Conservation (phyloP, 2,113 vertebrate genomes). For the Ardeotis arabs region DNA sequence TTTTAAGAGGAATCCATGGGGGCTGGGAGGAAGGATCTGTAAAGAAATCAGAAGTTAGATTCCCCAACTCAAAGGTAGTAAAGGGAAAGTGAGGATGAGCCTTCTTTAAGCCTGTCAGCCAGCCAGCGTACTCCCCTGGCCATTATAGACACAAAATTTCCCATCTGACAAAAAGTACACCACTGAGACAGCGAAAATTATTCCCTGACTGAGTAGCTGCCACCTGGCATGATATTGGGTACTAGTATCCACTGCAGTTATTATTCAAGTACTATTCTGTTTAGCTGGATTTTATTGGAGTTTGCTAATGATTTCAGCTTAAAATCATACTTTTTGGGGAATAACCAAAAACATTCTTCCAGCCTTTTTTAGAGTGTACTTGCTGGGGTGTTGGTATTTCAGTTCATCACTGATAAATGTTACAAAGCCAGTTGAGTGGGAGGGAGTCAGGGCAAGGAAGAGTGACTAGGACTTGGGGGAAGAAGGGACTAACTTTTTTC, state of each 20-base stretch:
- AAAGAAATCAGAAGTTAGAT: neutral
- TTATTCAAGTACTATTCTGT: neutral
- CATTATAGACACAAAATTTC: neutral
- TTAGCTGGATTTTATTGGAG: neutral
- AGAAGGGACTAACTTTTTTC: neutral
- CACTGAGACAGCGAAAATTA: neutral
- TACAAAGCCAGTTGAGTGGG: neutral
- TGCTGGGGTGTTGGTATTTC: neutral
- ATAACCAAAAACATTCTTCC: neutral
- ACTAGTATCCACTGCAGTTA: neutral
- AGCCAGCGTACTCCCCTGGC: neutral
- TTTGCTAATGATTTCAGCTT: neutral
- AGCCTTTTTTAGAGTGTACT: neutral
- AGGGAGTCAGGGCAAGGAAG: neutral
- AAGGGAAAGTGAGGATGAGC: neutral
- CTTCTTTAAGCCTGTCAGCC: neutral
- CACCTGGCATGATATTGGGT: neutral
- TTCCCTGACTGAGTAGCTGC: neutral
- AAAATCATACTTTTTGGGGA: neutral
- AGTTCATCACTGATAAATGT: neutral
- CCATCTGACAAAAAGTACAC: neutral
- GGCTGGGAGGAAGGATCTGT: neutral
- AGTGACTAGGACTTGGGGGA: neutral
- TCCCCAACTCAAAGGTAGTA: accelerated
- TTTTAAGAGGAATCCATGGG: neutral